A percentile compares a stretch with the other conserved stretches of the same genome.
Evolutionary conservation across 1,140 invertebrate genomes (phyloP).

Genomic region (Drosophila funebris): DNA sequence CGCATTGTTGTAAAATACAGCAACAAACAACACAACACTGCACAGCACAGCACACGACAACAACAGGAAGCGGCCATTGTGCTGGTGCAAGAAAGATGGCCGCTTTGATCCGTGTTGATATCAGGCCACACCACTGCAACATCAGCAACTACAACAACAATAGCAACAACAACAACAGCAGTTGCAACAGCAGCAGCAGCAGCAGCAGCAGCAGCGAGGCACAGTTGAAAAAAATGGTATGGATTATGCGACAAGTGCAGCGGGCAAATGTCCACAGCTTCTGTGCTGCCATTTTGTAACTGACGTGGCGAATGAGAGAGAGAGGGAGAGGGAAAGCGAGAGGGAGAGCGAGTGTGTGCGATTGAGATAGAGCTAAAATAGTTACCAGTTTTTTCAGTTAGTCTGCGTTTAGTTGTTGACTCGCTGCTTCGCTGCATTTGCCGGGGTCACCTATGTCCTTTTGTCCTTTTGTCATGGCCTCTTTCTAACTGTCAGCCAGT

Average conservation of each 20-base stretch:
- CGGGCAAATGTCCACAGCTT: no score
- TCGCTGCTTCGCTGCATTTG: slow-evolving; percentile 45
- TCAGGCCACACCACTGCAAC: slow-evolving; percentile 54
- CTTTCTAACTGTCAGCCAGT: neutral
- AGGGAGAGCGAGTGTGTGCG: neutral
- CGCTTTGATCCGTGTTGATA: slow-evolving; percentile 79
- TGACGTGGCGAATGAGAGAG: neutral
- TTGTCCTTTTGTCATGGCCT: slow-evolving; percentile 19
- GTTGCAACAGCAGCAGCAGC: slow-evolving; percentile 15
- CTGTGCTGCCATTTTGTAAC: slow-evolving; percentile 49
- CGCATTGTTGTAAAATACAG: slow-evolving; percentile 62
- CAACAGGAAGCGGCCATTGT: slow-evolving; percentile 52
- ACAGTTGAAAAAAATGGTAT: slow-evolving; percentile 56
- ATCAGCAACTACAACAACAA: neutral
- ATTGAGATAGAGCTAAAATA: slow-evolving; percentile 27
- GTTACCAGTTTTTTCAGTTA: slow-evolving; percentile 48
- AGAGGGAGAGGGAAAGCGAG: neutral
- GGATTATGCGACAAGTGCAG: slow-evolving; percentile 79
- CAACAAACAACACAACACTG: slow-evolving; percentile 38
- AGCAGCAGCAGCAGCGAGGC: slow-evolving; percentile 12
- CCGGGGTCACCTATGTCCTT: slow-evolving; percentile 36
- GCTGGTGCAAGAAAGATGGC: slow-evolving; percentile 73
- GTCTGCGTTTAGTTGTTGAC: slow-evolving; percentile 74
- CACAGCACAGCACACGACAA: slow-evolving; percentile 36
- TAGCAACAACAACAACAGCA: slow-evolving; percentile 1